phyloP scores from a whole-genome alignment of 1,140 invertebrate genomes.

The Drosophila santomea region DNA sequence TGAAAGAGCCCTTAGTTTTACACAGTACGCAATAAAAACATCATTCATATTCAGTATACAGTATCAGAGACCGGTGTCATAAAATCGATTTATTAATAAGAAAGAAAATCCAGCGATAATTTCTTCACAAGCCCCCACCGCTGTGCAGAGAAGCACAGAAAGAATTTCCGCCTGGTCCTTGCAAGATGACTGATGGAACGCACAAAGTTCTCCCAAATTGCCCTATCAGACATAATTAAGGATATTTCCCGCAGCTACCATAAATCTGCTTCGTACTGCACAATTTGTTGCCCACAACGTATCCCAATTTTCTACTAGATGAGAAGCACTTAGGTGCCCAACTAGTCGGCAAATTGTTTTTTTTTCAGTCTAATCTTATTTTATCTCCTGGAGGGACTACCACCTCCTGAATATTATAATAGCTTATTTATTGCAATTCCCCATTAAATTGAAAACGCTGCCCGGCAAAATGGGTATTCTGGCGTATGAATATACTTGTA shows the following conservation, averaged over 20 bases:
- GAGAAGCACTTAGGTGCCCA: slow-evolving; percentile 16
- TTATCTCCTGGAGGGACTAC: slow-evolving; percentile 13
- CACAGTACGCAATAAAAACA: not conserved
- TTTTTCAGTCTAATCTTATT: not conserved
- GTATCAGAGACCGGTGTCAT: not conserved
- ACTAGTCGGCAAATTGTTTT: slow-evolving; percentile 10
- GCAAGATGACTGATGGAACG: slow-evolving; percentile 28
- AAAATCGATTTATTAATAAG: slow-evolving; percentile 42
- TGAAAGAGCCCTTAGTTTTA: not conserved
- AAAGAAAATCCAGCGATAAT: slow-evolving; percentile 47
- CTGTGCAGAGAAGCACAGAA: slow-evolving; percentile 11
- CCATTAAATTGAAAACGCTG: slow-evolving; percentile 34
- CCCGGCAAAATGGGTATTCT: not conserved
- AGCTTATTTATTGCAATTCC: slow-evolving; percentile 45
- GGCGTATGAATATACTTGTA: not conserved
- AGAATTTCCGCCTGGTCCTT: slow-evolving; percentile 1
- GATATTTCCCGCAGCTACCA: slow-evolving; percentile 17
- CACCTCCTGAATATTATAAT: slow-evolving; percentile 20
- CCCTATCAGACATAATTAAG: slow-evolving; percentile 24
- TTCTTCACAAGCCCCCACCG: slow-evolving; percentile 54
- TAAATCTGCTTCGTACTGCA: slow-evolving; percentile 20
- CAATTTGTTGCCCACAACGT: slow-evolving; percentile 9
- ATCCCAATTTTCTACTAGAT: slow-evolving; percentile 30
- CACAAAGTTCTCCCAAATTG: slow-evolving; percentile 9
- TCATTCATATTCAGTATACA: not conserved